Percentiles rank a stretch among this genome's conserved stretches.
Evolutionary conservation across 2,888 invertebrate genomes (phyloP).

Genomic region (Isoperla grammatica): DNA sequence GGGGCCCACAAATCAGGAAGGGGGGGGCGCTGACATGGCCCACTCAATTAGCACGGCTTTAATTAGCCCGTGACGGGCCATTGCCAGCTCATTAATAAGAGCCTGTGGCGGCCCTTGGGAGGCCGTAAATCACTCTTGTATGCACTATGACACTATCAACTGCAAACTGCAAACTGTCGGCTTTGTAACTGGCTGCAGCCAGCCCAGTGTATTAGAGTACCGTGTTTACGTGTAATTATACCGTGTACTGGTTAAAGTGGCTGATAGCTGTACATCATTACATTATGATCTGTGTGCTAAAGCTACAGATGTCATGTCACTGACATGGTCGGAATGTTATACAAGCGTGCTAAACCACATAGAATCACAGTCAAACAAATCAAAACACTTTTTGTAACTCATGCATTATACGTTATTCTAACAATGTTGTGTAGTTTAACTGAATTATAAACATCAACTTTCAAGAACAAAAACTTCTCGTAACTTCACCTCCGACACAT

Average conservation of each 20-base stretch:
- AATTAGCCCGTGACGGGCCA: constrained; percentile 31
- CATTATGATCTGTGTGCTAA: not conserved
- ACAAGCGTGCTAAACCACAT: too few relatives aligned
- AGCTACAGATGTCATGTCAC: too few relatives aligned
- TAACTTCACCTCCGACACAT: too few relatives aligned
- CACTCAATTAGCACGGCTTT: constrained; percentile 31
- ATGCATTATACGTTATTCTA: too few relatives aligned
- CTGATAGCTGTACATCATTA: constrained; percentile 6
- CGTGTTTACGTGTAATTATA: constrained; percentile 15
- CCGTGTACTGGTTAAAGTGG: constrained; percentile 16
- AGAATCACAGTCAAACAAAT: too few relatives aligned
- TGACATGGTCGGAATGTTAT: too few relatives aligned
- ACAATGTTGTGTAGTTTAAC: too few relatives aligned
- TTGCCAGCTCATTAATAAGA: constrained; percentile 31
- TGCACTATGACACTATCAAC: constrained; percentile 28
- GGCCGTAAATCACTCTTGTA: constrained; percentile 24
- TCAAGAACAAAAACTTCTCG: too few relatives aligned
- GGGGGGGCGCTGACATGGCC: constrained; percentile 27
- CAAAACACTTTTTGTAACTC: too few relatives aligned
- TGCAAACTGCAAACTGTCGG: constrained; percentile 19
- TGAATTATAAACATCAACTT: too few relatives aligned
- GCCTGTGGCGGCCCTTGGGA: constrained; percentile 12
- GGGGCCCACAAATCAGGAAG: constrained; percentile 29
- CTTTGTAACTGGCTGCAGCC: not conserved
- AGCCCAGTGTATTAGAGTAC: not conserved